phyloP scores from a whole-genome alignment of 23 tunicate species.

The Trididemnum miniatum region DNA sequence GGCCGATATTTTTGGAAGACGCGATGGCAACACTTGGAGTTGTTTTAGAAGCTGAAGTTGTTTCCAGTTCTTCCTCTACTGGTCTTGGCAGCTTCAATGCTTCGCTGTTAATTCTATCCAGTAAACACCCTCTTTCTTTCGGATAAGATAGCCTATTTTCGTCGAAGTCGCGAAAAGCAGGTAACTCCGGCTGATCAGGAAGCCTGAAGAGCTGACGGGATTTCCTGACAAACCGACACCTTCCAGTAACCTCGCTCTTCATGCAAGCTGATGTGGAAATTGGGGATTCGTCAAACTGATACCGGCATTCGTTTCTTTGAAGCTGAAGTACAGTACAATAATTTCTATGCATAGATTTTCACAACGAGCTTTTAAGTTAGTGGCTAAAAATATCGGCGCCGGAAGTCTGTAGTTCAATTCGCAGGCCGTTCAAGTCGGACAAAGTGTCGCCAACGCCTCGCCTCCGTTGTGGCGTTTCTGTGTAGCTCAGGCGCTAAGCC shows the following conservation, averaged over 20 bases:
- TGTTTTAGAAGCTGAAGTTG: background rate
- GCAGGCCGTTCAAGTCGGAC: too few relatives aligned
- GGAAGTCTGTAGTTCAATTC: too few relatives aligned
- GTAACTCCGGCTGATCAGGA: background rate
- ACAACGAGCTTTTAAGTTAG: too few relatives aligned
- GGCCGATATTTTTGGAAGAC: too few relatives aligned
- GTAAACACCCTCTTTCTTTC: slow-evolving; percentile 1
- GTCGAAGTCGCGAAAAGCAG: background rate
- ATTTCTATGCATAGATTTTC: too few relatives aligned
- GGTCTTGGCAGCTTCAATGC: background rate
- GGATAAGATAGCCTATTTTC: background rate
- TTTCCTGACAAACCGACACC: background rate
- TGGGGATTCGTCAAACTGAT: slow-evolving; percentile 5
- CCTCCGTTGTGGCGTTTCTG: too few relatives aligned
- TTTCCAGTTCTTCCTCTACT: background rate
- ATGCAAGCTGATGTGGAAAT: slow-evolving; percentile 14
- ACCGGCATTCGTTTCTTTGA: background rate
- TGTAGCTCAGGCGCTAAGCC: too few relatives aligned
- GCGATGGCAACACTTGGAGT: background rate
- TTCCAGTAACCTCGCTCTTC: background rate
- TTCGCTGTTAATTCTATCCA: background rate
- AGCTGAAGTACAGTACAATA: too few relatives aligned
- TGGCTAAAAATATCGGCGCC: too few relatives aligned
- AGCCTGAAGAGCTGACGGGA: background rate
- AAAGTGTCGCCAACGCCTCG: too few relatives aligned